Evolutionary conservation across 2,888 invertebrate species (phyloP), one percentile per base, ranked within the genome.

Genomic region (Panopea generosa): DNA sequence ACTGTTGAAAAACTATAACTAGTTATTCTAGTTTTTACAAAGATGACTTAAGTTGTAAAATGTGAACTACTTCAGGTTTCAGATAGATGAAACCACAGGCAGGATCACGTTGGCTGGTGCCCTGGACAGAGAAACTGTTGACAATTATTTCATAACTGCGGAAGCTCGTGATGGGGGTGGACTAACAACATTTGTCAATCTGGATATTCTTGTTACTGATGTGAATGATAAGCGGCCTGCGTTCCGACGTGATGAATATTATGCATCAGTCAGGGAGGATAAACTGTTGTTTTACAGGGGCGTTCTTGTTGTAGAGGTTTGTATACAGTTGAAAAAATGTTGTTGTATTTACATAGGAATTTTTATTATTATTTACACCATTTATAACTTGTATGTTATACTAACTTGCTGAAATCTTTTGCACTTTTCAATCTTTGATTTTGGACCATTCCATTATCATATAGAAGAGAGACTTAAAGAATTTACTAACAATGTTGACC

Each of bases 151-250:
- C 70, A 92, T 97, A 68, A 96, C 96, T 0, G 94, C 96, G 62
- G 96, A 96, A 77, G 97, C 97, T 0, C 95, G 94, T 77, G 97
- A 97, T 89, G 96, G 96, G 0, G 97, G 97, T 0, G 96, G 96
- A 0, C 83, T 88, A 18, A 76, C 89, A 14, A 84, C 89, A 7
- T 87, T 89, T 1, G 84, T 84, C 7, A 90, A 89, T 59, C 78
- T 92, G 14, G 79, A 82, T 24, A 76, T 91, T n/a, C 83, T 63
- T n/a, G 82, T 92, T 4, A 69, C 72, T 2, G 92, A 92, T 68
- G 83, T 83, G 14, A 92, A 92, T 65, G 92, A 92, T 77, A 88
- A 89, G 29, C 60, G 84, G 1, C 92, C 92, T 11, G 70, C 83
- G 27, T 91, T 91, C 71, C 67, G 78, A 6, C 77, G 90, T 40